phyloP scores from a whole-genome alignment of 2,113 vertebrate genomes.

The Aramus guarauna region DNA sequence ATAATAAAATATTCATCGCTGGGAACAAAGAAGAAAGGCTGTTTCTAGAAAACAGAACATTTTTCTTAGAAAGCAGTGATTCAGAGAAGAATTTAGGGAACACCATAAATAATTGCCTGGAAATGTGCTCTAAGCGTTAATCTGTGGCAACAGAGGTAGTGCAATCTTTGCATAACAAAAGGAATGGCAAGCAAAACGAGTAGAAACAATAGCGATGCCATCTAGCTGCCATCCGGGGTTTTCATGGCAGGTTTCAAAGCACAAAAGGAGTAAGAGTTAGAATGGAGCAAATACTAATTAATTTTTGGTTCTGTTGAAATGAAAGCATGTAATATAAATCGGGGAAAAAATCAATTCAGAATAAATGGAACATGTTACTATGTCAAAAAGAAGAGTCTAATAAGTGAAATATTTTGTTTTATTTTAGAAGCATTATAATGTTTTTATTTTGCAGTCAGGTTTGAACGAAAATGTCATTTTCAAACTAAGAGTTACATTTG shows the following conservation, averaged over 20 bases:
- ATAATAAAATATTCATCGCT: not conserved
- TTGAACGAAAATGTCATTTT: not conserved
- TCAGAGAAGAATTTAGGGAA: not conserved
- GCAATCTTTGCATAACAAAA: not conserved
- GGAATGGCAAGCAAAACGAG: not conserved
- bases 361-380: not conserved
- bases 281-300: not conserved
- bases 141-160: not conserved
- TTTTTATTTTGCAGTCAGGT: not conserved
- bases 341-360: not conserved
- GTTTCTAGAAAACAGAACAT: not conserved
- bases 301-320: not conserved
- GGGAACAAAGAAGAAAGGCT: not conserved
- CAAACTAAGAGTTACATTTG: not conserved
- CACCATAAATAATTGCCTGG: not conserved
- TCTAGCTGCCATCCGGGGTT: not conserved
- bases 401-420: not conserved
- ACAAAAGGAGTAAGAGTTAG: not conserved
- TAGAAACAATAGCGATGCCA: conserved; percentile 35
- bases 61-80: not conserved
- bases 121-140: not conserved
- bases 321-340: not conserved
- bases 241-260: not conserved
- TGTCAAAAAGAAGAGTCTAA: not conserved
- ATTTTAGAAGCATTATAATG: not conserved